Evolutionary conservation across 1,140 invertebrate genomes (phyloP).

Genomic region (Saxidomus purpurata): DNA sequence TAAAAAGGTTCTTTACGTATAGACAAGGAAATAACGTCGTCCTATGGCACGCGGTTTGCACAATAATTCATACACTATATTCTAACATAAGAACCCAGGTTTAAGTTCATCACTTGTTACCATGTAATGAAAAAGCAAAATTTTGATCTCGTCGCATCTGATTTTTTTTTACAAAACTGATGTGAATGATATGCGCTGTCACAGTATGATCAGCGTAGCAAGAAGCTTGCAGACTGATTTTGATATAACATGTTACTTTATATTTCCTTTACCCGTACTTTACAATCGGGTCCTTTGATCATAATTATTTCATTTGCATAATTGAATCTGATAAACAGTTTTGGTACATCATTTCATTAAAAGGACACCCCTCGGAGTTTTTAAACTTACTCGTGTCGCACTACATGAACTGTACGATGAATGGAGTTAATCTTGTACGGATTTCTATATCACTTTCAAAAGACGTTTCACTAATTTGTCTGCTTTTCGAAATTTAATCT

Average conservation of each 20-base stretch:
- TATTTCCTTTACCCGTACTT: neutral
- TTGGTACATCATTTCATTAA: slow-evolving; percentile 32
- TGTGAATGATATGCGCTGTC: too few relatives aligned
- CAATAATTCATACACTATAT: too few relatives aligned
- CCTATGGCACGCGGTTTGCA: too few relatives aligned
- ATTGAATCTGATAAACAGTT: slow-evolving; percentile 23
- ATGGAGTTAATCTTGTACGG: neutral
- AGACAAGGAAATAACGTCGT: too few relatives aligned
- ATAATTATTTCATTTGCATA: slow-evolving; percentile 49
- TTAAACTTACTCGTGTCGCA: neutral
- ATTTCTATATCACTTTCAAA: slow-evolving; percentile 31
- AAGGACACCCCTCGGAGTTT: neutral
- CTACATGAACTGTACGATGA: slow-evolving; percentile 2
- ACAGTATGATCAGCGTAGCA: too few relatives aligned
- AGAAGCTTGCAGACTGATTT: neutral
- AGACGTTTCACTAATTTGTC: slow-evolving; percentile 40
- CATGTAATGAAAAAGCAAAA: too few relatives aligned
- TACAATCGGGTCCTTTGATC: slow-evolving; percentile 21
- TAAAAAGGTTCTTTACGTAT: too few relatives aligned
- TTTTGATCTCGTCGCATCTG: too few relatives aligned
- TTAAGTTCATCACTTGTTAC: too few relatives aligned
- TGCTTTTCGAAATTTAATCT: slow-evolving; percentile 37
- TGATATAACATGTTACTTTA: neutral
- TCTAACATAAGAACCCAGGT: too few relatives aligned
- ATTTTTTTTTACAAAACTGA: too few relatives aligned